Percentiles rank a stretch among this genome's conserved stretches.
These are phyloP conservation scores for Napeogenes sylphis DNA, from an alignment of 2,888 invertebrate genomes.

Conservation along the genomic window DNA sequence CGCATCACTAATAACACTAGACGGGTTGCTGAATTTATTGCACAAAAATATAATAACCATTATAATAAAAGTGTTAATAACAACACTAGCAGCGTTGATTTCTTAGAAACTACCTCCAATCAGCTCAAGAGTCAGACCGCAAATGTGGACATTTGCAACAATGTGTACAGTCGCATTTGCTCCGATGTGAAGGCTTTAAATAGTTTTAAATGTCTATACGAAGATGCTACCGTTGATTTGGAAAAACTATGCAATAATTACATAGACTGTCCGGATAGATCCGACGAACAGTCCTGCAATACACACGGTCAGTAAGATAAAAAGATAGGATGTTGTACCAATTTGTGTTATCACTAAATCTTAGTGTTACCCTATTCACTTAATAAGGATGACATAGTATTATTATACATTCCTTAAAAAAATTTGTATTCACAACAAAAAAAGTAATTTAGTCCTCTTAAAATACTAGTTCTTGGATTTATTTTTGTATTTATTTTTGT, in stretches of 20 bases:
- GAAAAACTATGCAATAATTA: conserved; percentile 53
- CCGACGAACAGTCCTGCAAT: conserved; percentile 55
- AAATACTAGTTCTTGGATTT: too few relatives aligned
- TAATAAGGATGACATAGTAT: too few relatives aligned
- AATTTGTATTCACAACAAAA: too few relatives aligned
- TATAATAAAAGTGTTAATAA: background rate
- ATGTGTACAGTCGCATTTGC: conserved; percentile 39
- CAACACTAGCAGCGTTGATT: background rate
- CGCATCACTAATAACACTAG: conserved; percentile 6
- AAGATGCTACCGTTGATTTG: conserved; percentile 39
- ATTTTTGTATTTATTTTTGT: too few relatives aligned
- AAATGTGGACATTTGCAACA: conserved; percentile 10
- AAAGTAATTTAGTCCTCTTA: too few relatives aligned
- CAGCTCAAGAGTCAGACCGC: conserved; percentile 6
- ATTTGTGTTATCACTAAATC: background rate
- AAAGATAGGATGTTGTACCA: too few relatives aligned
- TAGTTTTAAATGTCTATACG: conserved; percentile 44
- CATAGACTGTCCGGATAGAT: conserved; percentile 47
- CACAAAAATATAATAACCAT: background rate
- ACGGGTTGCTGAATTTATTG: background rate
- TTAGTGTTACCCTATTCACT: too few relatives aligned
- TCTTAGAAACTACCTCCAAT: background rate
- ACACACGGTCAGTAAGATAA: conserved; percentile 51
- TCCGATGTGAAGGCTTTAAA: conserved; percentile 43
- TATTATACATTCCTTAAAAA: too few relatives aligned